Evolutionary conservation across 2,888 invertebrate species (phyloP), one percentile per base, ranked within the genome.

Genomic region (Protonemura montana): DNA sequence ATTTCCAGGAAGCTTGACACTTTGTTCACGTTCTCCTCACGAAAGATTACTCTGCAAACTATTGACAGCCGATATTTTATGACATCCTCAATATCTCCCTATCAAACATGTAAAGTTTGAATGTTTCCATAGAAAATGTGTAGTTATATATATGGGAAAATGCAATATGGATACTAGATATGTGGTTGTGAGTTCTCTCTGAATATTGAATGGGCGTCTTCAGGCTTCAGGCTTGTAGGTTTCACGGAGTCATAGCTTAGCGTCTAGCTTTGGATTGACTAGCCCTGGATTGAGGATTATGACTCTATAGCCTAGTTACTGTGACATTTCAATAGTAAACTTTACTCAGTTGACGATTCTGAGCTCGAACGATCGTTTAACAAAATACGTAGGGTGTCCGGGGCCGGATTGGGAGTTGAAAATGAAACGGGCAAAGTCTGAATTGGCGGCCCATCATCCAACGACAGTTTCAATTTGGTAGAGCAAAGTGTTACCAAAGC

Each of bases 21-120:
- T 59, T 10, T 59, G 59, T 59, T 59, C 59, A 7, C 59, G 59
- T 21, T 21, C 13, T 59, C 7, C 59, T 59, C 59, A 21, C 21
- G 59, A 21, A 59, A 59, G 59, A 59, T 59, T 59, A 59, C 59
- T 21, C 13, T 59, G 13, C 59, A 59, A 59, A 21, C 21, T 59
- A 59, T 59, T 59, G 59, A 59, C 59, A 59, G 59, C 59, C 59
- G 21, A 59, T 59, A 59, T 59, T 59, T 59, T 59, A 59, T 59
- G 59, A 59, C 59, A 59, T 59, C 21, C 59, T 3, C 59, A 59
- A 59, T 59, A 59, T 21, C 3, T 59, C 13, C 59, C 59, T 21
- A 59, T 59, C 59, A 59, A 59, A 59, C 59, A 59, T 59, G 59
- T 59, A 21, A 59, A 21, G 59, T 59, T 59, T 21, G 59, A 59